phyloP scores from a whole-genome alignment of 2,888 invertebrate genomes.

The Hermodice carunculata region DNA sequence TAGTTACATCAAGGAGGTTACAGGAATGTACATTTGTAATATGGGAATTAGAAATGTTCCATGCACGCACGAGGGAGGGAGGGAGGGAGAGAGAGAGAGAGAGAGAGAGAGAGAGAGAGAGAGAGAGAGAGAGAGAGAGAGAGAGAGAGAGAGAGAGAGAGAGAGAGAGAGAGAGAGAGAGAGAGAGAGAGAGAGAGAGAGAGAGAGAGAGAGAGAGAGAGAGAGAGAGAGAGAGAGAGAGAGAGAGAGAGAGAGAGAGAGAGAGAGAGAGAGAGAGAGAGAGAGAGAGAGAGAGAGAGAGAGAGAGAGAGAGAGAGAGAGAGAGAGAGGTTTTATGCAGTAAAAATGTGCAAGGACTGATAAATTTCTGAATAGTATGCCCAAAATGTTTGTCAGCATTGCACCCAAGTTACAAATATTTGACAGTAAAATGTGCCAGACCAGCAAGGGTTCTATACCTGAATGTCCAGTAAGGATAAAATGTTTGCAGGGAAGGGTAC shows the following conservation, averaged over 20 bases:
- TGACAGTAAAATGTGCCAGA: too few relatives aligned
- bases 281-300: background rate
- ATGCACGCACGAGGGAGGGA: background rate
- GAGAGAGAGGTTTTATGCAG: too few relatives aligned
- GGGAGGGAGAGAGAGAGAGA: constrained; percentile 1
- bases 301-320: background rate
- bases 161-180: background rate
- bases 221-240: background rate
- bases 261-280: background rate
- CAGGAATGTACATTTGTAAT: too few relatives aligned
- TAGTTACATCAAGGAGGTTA: too few relatives aligned
- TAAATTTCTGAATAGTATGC: too few relatives aligned
- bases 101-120: background rate
- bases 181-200: background rate
- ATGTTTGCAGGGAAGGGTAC: too few relatives aligned
- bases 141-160: background rate
- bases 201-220: background rate
- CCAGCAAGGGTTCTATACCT: too few relatives aligned
- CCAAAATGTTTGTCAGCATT: too few relatives aligned
- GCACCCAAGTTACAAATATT: too few relatives aligned
- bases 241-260: background rate
- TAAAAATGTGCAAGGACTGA: too few relatives aligned
- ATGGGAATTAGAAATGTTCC: too few relatives aligned
- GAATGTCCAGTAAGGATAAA: too few relatives aligned
- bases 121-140: background rate